Percentiles rank a stretch among this genome's conserved stretches.
Conservation (phyloP, 2,888 invertebrate species). For the Drosophila nr. perissopoda region DNA sequence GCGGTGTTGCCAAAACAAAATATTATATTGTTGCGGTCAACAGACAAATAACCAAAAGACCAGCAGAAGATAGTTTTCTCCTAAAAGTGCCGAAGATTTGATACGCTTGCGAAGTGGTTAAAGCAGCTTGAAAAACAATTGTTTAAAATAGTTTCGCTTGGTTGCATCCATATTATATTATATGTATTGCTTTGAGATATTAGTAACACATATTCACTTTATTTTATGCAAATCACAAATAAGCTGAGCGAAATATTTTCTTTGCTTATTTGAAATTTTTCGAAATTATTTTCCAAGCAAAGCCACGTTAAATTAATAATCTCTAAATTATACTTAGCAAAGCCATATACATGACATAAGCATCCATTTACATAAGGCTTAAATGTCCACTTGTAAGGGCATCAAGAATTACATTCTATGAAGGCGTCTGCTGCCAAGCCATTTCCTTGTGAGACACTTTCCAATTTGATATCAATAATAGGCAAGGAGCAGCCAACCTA, state of each 20-base stretch:
- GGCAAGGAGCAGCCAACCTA: conserved; percentile 31
- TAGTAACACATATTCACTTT: not conserved
- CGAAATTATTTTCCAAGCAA: not conserved
- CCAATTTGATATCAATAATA: conserved; percentile 81
- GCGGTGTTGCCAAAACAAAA: conserved; percentile 12
- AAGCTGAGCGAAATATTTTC: not conserved
- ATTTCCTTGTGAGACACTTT: conserved; percentile 69
- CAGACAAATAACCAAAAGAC: not conserved
- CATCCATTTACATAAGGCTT: not conserved
- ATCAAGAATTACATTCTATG: conserved; percentile 19
- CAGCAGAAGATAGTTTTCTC: not conserved
- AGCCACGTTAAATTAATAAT: not conserved
- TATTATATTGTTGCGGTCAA: conserved; percentile 16
- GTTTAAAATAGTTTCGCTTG: not conserved
- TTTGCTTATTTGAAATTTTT: not conserved
- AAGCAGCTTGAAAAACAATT: not conserved
- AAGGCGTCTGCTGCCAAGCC: conserved; percentile 40
- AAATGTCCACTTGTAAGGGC: conserved; percentile 1
- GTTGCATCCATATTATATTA: not conserved
- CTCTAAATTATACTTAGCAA: not conserved
- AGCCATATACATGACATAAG: not conserved
- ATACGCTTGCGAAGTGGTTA: not conserved
- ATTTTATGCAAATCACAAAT: not conserved
- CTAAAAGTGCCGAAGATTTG: not conserved
- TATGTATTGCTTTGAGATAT: not conserved